Percentiles rank a stretch among this genome's conserved stretches.
These are phyloP conservation scores for Metallyticus violacea DNA, from an alignment of 2,888 invertebrate species.

Conservation along the genomic window DNA sequence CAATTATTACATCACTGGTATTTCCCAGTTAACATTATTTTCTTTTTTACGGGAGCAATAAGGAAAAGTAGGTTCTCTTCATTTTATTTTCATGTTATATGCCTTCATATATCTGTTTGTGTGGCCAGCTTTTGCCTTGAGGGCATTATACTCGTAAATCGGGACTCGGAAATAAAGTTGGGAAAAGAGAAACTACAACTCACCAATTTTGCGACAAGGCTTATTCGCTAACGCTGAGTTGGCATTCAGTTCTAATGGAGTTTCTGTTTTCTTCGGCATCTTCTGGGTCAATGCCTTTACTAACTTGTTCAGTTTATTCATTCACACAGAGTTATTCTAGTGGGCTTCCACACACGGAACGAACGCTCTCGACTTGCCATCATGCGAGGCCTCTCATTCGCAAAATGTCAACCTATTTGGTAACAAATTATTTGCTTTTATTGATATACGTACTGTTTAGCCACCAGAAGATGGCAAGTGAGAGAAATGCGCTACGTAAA, in stretches of 20 bases:
- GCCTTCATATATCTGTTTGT: neutral
- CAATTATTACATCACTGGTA: too few relatives aligned
- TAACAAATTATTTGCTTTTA: too few relatives aligned
- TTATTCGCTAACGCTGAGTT: neutral
- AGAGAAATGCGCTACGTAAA: too few relatives aligned
- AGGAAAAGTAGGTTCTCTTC: neutral
- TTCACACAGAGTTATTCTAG: too few relatives aligned
- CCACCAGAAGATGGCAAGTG: too few relatives aligned
- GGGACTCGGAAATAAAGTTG: neutral
- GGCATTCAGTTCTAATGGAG: neutral
- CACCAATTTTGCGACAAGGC: neutral
- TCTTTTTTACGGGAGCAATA: neutral
- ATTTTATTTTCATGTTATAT: neutral
- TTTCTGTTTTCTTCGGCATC: neutral
- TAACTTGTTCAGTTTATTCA: too few relatives aligned
- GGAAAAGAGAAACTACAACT: neutral
- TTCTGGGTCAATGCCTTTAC: neutral
- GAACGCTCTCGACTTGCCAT: too few relatives aligned
- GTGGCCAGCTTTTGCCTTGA: neutral
- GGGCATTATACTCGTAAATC: neutral
- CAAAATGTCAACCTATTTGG: too few relatives aligned
- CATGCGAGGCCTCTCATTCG: too few relatives aligned
- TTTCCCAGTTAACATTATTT: too few relatives aligned
- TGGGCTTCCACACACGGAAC: too few relatives aligned
- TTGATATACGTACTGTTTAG: too few relatives aligned